Evolutionary conservation across 2,888 invertebrate genomes (phyloP), one percentile per base, ranked within the genome.

Genomic region (Cinara cedri): DNA sequence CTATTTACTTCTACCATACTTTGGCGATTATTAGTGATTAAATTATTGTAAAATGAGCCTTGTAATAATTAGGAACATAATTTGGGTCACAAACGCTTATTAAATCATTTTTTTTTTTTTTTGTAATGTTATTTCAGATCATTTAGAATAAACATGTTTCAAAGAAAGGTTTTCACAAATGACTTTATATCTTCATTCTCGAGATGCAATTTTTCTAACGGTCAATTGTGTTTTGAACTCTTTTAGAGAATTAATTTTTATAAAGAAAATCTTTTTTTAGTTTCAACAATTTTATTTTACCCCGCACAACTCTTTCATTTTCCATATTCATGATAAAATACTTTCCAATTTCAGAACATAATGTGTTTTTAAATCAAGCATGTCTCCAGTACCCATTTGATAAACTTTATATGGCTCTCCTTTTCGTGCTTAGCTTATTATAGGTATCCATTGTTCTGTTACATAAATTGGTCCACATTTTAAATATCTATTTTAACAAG

Each of bases 211-310:
- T 46, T 66, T 66, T 66, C 46, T 46, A 0, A 66, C 46, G n/a
- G 9, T 1, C 3, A 66, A 46, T 66, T 46, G 46, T 66, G 46
- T 66, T 66, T 14, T 46, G 46, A 21, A 21, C 24, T 24, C 46
- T 24, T 66, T 66, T 46, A 46, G 24, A 66, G 1, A 66, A 46
- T 46, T 66, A 21, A 66, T 66, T 46, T 66, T 66, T 66, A 46
- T 66, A 46, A 46, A 66, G 21, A 16, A 16, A 66, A 66, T 46
- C 65, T 3, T 46, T 66, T 46, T 24, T 8, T 46, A 4, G 14
- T 46, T 66, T 46, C 46, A 46, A 46, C 6, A 66, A 21, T 46
- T 66, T 65, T 14, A 24, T 46, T 66, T 66, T 66, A 46, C 46
- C 21, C 65, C 44, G 46, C 6, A 65, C 9, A 44, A 65, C 21